phyloP scores from a whole-genome alignment of 2,113 vertebrate genomes.

The Serinus canaria region DNA sequence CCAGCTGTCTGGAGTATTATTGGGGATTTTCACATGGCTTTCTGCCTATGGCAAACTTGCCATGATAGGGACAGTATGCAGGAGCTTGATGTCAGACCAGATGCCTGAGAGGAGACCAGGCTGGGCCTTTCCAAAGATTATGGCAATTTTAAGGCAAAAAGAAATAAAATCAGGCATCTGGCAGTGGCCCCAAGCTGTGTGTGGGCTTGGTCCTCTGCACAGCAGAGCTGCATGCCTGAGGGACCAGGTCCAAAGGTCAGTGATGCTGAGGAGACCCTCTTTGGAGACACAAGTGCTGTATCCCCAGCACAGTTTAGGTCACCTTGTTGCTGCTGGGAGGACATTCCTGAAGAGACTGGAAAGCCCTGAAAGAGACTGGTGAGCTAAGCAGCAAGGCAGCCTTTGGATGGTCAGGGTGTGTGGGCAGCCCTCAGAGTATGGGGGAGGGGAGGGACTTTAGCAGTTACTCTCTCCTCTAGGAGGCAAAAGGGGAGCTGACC shows the following conservation, averaged over 20 bases:
- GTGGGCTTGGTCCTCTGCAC: neutral
- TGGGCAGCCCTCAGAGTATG: rapidly evolving
- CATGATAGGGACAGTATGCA: rapidly evolving
- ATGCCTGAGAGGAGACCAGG: neutral
- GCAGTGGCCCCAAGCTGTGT: neutral
- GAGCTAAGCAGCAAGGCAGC: neutral
- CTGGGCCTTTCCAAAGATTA: neutral
- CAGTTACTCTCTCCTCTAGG: neutral
- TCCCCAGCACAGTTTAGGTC: neutral
- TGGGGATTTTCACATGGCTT: neutral
- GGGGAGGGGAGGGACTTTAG: neutral
- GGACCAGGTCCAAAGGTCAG: neutral
- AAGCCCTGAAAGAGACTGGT: neutral
- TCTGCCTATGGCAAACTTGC: neutral
- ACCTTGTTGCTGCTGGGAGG: neutral
- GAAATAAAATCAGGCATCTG: neutral
- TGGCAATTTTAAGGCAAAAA: neutral
- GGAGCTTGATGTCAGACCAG: neutral
- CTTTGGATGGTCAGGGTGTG: neutral
- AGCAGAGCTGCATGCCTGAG: neutral
- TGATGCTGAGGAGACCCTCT: neutral
- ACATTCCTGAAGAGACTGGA: neutral
- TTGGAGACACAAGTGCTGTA: neutral
- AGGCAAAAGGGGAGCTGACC: neutral
- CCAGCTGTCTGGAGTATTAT: neutral